Conservation (phyloP, 2,888 invertebrate genomes). For the Lottia gigantea region DNA sequence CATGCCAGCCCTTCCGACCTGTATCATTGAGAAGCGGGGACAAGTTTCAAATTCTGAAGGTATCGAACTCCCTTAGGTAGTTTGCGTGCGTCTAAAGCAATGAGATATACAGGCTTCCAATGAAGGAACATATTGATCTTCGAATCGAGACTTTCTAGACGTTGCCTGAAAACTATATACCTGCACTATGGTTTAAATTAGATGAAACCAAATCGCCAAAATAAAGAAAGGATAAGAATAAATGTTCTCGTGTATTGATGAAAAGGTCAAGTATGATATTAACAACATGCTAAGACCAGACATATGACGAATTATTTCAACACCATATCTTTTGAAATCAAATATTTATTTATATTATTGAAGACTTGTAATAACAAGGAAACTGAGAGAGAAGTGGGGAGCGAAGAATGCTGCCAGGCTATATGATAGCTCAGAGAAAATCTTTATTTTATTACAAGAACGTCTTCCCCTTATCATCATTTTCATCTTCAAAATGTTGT, state of each 20-base stretch:
- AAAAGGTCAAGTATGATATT: constrained; percentile 8
- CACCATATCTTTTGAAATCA: constrained; percentile 7
- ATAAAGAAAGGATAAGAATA: too few species aligned
- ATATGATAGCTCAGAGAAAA: neutral
- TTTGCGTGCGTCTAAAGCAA: too few species aligned
- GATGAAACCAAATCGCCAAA: too few species aligned
- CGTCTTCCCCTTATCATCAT: neutral
- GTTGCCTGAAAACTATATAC: too few species aligned
- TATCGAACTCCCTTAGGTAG: too few species aligned
- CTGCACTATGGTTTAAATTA: too few species aligned
- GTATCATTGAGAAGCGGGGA: too few species aligned
- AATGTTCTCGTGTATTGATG: neutral
- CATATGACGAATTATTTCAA: constrained; percentile 5
- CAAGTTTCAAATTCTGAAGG: too few species aligned
- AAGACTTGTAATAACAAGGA: neutral
- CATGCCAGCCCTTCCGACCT: too few species aligned
- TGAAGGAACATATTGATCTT: too few species aligned
- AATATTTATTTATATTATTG: constrained; percentile 11
- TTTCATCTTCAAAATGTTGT: neutral
- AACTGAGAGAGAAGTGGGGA: neutral
- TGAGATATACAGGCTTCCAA: too few species aligned
- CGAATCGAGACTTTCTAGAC: too few species aligned
- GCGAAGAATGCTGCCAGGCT: neutral
- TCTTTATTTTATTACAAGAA: constrained; percentile 5
- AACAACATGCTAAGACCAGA: constrained; percentile 9